Percentiles rank a stretch among this genome's conserved stretches.
phyloP scores from a whole-genome alignment of 1,140 invertebrate genomes.

The Whitmania pigra region DNA sequence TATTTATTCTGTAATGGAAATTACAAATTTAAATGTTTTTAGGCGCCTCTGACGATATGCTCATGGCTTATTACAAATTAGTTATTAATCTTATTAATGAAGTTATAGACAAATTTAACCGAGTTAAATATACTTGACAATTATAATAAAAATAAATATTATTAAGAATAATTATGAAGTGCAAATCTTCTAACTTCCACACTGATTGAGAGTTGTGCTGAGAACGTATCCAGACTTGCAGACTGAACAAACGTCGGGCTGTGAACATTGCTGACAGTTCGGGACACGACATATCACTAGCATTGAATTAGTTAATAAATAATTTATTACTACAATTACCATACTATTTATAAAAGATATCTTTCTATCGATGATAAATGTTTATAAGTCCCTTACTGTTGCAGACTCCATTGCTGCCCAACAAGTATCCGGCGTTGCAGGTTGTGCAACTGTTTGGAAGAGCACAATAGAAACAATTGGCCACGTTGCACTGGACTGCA shows the following conservation, averaged over 20 bases:
- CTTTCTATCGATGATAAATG: too few relatives aligned
- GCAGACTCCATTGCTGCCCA: too few relatives aligned
- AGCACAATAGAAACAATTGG: not conserved
- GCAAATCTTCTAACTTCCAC: not conserved
- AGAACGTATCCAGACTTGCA: not conserved
- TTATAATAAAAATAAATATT: not conserved
- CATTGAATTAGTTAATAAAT: not conserved
- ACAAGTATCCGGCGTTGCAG: not conserved
- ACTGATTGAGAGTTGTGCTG: not conserved
- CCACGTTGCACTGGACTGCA: conserved; percentile 10
- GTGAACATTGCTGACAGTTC: not conserved
- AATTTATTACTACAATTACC: too few relatives aligned
- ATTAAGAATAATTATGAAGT: not conserved
- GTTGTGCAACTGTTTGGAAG: not conserved
- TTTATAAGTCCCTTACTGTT: too few relatives aligned
- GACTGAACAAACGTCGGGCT: not conserved
- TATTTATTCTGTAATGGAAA: too few relatives aligned
- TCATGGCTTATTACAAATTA: too few relatives aligned
- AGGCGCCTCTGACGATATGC: too few relatives aligned
- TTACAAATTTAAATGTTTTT: too few relatives aligned
- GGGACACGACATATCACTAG: not conserved
- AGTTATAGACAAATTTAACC: too few relatives aligned
- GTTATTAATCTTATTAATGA: not conserved
- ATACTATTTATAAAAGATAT: too few relatives aligned
- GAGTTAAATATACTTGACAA: too few relatives aligned